Conservation (phyloP, 2,113 vertebrate genomes). For the Grallaria varia region DNA sequence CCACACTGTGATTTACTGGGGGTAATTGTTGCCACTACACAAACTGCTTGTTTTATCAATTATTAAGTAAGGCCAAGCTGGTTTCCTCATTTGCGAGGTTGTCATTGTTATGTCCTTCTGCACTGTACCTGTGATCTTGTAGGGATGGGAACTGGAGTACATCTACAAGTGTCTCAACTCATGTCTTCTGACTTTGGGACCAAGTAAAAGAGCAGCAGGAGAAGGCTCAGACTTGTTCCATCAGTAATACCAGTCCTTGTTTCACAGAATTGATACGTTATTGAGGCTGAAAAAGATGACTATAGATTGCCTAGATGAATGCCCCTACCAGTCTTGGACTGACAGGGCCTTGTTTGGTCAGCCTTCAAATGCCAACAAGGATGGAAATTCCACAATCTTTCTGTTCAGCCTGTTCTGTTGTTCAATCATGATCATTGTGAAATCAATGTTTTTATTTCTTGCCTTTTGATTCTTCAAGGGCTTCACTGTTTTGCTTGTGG, state of each 20-base stretch:
- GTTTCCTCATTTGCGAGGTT: background rate
- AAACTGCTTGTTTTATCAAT: background rate
- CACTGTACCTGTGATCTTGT: background rate
- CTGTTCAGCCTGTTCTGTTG: background rate
- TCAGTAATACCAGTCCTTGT: background rate
- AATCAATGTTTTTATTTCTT: background rate
- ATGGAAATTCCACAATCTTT: background rate
- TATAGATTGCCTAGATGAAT: accelerated
- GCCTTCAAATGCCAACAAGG: background rate
- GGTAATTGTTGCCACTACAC: background rate
- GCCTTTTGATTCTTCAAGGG: background rate
- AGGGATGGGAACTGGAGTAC: background rate
- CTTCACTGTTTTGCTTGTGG: background rate
- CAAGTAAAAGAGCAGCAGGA: background rate
- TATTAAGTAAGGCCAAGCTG: background rate
- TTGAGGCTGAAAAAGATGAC: background rate
- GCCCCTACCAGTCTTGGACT: accelerated
- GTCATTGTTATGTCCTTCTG: background rate
- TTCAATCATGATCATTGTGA: background rate
- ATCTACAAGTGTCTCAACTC: background rate
- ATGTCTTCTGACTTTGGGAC: background rate
- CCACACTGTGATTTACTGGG: background rate
- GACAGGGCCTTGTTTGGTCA: background rate
- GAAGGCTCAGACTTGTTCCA: background rate
- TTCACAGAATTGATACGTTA: background rate